A percentile compares a stretch with the other conserved stretches of the same genome.
Conservation (phyloP, 2,888 invertebrate genomes). For the Yponomeuta evonymella region DNA sequence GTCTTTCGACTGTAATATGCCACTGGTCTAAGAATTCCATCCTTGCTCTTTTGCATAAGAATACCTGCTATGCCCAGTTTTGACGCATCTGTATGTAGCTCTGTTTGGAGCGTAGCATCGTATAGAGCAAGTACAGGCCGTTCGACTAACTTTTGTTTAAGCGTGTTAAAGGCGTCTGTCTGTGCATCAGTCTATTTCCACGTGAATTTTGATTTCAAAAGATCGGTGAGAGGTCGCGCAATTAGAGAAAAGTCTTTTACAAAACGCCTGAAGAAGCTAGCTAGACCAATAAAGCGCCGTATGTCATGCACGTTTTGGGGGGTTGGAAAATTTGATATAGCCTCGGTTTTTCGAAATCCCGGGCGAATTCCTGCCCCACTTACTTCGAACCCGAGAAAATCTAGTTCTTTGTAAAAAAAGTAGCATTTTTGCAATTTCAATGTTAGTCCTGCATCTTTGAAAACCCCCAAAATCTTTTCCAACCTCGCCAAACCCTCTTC, state of each 20-base stretch:
- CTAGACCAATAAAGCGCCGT: conserved; percentile 28
- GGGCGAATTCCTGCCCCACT: conserved; percentile 26
- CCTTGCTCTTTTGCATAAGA: conserved; percentile 29
- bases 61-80: conserved; percentile 33
- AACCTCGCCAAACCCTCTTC: conserved; percentile 4
- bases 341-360: conserved; percentile 23
- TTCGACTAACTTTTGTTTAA: conserved; percentile 27
- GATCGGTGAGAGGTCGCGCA: conserved; percentile 28
- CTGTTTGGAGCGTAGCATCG: conserved; percentile 26
- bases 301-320: conserved; percentile 29
- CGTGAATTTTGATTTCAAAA: conserved; percentile 20
- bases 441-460: conserved; percentile 27
- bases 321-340: conserved; percentile 23
- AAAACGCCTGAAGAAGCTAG: conserved; percentile 24
- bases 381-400: conserved; percentile 31
- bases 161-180: conserved; percentile 24
- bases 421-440: conserved; percentile 31
- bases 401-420: conserved; percentile 27
- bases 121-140: conserved; percentile 33
- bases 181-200: conserved; percentile 27
- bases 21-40: conserved; percentile 20
- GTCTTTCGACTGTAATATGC: conserved; percentile 28
- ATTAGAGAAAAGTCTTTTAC: conserved; percentile 28
- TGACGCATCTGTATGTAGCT: conserved; percentile 42
- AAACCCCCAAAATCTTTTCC: conserved; percentile 20